These are phyloP conservation scores for Tragelaphus eurycerus DNA, from an alignment of 2,797 vertebrate species.

Conservation along the genomic window DNA sequence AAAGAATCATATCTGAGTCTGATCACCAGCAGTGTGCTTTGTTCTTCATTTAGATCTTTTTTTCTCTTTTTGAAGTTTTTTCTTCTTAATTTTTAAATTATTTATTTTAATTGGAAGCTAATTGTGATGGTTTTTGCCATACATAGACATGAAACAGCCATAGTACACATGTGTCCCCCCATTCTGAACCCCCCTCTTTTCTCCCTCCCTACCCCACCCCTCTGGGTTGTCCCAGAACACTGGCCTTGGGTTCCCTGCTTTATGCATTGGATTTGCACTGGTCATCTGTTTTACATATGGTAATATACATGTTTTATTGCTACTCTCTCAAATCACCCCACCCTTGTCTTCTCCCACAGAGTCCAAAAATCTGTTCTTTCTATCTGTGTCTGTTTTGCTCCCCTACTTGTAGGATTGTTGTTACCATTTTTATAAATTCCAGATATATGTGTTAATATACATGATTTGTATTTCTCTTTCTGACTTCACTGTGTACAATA, in stretches of 20 bases:
- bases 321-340: not conserved
- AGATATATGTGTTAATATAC: not conserved
- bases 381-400: not conserved
- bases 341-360: not conserved
- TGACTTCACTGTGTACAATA: not conserved
- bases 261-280: not conserved
- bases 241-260: not conserved
- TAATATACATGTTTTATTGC: not conserved
- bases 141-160: not conserved
- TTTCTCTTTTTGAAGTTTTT: not conserved
- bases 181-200: not conserved
- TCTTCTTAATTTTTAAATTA: not conserved
- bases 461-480: not conserved
- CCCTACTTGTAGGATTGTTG: not conserved
- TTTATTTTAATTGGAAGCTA: not conserved
- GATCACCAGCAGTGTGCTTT: not conserved
- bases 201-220: not conserved
- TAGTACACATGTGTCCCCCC: not conserved
- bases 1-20: not conserved
- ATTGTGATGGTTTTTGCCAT: not conserved
- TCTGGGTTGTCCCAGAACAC: not conserved
- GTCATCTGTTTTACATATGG: not conserved
- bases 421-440: not conserved
- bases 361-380: not conserved
- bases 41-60: not conserved